A percentile compares a stretch with the other conserved stretches of the same genome.
phyloP scores from a whole-genome alignment of 1,140 invertebrate species.

The Neelides sp. region DNA sequence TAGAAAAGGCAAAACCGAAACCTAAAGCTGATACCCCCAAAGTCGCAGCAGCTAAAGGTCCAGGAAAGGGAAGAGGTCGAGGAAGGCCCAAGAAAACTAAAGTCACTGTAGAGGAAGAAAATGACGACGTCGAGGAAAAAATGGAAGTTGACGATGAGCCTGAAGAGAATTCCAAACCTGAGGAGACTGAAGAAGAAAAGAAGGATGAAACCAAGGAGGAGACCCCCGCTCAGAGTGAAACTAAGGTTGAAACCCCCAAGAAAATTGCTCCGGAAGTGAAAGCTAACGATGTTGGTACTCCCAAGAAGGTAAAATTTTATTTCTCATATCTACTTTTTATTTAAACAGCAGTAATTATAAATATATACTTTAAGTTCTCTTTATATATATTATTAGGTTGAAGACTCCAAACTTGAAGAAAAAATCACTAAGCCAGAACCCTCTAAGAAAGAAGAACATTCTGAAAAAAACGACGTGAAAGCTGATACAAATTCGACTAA shows the following conservation, averaged over 20 bases:
- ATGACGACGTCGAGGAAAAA: conserved; percentile 8
- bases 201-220: neutral
- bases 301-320: too few species aligned
- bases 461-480: too few species aligned
- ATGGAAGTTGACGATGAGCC: conserved; percentile 12
- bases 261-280: neutral
- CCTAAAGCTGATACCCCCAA: too few species aligned
- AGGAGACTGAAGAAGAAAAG: neutral
- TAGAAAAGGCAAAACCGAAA: conserved; percentile 3
- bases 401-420: too few species aligned
- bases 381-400: too few species aligned
- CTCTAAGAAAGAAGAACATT: too few species aligned
- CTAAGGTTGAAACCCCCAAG: neutral
- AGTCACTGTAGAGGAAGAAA: conserved; percentile 4
- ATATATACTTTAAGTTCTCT: too few species aligned
- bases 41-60: neutral
- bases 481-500: too few species aligned
- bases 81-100: conserved; percentile 18
- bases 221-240: neutral
- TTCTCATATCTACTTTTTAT: too few species aligned
- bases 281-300: neutral
- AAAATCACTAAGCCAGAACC: too few species aligned
- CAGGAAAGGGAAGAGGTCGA: conserved; percentile 9
- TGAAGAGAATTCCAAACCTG: conserved; percentile 1
- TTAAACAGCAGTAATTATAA: too few species aligned